Conservation (phyloP, 1,140 invertebrate species). For the Drosophila triauraria region DNA sequence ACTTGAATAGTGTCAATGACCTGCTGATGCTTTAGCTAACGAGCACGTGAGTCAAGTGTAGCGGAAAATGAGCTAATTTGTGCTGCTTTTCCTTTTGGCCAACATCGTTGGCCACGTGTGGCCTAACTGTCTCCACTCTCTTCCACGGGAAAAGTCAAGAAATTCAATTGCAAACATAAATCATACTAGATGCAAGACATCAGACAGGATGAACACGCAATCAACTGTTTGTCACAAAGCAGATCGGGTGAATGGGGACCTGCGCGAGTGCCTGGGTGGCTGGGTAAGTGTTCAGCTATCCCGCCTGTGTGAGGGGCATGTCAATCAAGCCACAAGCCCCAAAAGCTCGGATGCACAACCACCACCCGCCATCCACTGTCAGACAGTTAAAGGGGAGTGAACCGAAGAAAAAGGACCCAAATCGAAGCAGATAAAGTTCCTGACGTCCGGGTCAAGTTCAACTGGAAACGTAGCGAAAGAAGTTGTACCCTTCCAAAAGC, state of each 20-base stretch:
- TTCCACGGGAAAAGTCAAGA: conserved; percentile 66
- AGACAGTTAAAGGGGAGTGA: conserved; percentile 10
- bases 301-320: conserved; percentile 38
- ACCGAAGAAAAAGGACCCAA: conserved; percentile 8
- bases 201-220: conserved; percentile 67
- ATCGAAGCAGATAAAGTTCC: conserved; percentile 13
- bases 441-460: conserved; percentile 24
- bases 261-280: conserved; percentile 20
- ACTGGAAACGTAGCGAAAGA: background rate
- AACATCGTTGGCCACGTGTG: conserved; percentile 56
- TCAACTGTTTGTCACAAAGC: conserved; percentile 77
- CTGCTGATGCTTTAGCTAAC: conserved; percentile 54
- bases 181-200: conserved; percentile 56
- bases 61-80: conserved; percentile 80
- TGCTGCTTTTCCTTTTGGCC: conserved; percentile 42
- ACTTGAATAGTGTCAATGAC: conserved; percentile 63
- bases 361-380: conserved; percentile 9
- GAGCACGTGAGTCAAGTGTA: conserved; percentile 79
- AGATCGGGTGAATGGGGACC: conserved; percentile 20
- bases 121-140: background rate
- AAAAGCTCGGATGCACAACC: conserved; percentile 37
- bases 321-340: conserved; percentile 62
- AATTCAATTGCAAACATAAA: conserved; percentile 79
- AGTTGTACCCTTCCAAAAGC: background rate
- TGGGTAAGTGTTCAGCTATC: conserved; percentile 2